Evolutionary conservation across 2,888 invertebrate species (phyloP).

Genomic region (Muscina levida): DNA sequence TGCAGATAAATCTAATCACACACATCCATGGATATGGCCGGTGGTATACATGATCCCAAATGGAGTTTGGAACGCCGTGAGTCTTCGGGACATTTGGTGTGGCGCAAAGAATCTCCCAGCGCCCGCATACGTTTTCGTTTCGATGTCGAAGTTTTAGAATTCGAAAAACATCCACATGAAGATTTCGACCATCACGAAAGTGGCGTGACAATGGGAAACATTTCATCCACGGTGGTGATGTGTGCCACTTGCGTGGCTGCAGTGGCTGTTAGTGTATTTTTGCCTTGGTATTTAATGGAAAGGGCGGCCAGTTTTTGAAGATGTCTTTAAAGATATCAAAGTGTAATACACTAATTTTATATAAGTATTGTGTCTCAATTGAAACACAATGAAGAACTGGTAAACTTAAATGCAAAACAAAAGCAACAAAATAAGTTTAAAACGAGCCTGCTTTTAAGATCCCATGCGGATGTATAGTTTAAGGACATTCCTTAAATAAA

Average conservation of each 20-base stretch:
- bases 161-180: slow-evolving; percentile 79
- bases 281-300: slow-evolving; percentile 79
- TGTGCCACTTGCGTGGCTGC: slow-evolving; percentile 79
- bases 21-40: slow-evolving; percentile 57
- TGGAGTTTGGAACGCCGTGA: slow-evolving; percentile 80
- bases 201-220: slow-evolving; percentile 71
- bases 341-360: not conserved
- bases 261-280: slow-evolving; percentile 77
- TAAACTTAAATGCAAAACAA: slow-evolving; percentile 36
- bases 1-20: slow-evolving; percentile 38
- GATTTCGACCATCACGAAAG: slow-evolving; percentile 72
- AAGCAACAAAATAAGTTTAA: too few relatives aligned
- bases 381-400: slow-evolving; percentile 30
- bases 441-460: too few relatives aligned
- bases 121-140: slow-evolving; percentile 80
- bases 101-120: slow-evolving; percentile 79
- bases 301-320: slow-evolving; percentile 68
- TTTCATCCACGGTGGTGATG: slow-evolving; percentile 75
- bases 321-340: slow-evolving; percentile 18
- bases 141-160: slow-evolving; percentile 80
- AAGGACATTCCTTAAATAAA: too few relatives aligned
- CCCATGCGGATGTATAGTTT: too few relatives aligned
- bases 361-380: slow-evolving; percentile 22
- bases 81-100: slow-evolving; percentile 79
- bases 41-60: slow-evolving; percentile 76